These are phyloP conservation scores for Folsomia candida DNA, from an alignment of 2,888 invertebrate species.

Conservation along the genomic window DNA sequence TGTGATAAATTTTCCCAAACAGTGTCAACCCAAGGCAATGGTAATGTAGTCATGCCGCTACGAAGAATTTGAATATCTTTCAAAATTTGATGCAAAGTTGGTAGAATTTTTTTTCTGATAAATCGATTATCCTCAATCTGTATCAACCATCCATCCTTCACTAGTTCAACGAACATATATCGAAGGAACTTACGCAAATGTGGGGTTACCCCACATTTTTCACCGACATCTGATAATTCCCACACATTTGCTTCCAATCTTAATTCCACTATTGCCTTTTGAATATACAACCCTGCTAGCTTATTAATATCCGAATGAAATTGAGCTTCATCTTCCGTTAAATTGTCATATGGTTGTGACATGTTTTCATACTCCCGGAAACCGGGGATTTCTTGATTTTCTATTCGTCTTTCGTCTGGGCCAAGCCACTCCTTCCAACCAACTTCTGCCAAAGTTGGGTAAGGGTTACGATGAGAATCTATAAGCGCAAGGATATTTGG, in stretches of 20 bases:
- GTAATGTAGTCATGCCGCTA: neutral
- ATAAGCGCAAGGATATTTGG: neutral
- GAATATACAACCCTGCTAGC: constrained; percentile 18
- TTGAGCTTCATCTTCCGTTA: neutral
- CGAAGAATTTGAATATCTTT: neutral
- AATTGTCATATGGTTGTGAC: neutral
- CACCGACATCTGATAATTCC: constrained; percentile 6
- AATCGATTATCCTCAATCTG: too few relatives aligned
- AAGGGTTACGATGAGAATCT: neutral
- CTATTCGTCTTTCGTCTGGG: neutral
- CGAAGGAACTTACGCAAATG: constrained; percentile 15
- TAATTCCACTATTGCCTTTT: constrained; percentile 17
- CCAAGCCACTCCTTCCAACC: constrained; percentile 27
- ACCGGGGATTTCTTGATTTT: too few relatives aligned
- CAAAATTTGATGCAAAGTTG: neutral
- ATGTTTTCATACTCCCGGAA: neutral
- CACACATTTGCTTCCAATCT: constrained; percentile 8
- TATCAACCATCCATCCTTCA: constrained; percentile 13
- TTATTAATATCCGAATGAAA: neutral
- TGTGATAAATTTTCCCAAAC: constrained; percentile 9
- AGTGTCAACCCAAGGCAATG: neutral
- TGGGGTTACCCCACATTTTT: constrained; percentile 3
- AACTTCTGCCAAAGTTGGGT: constrained; percentile 18
- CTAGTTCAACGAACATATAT: constrained; percentile 20
- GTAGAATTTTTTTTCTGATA: neutral